phyloP scores from a whole-genome alignment of 53 echinoderm and acorn worm species.

The Hippasteria phrygiana region DNA sequence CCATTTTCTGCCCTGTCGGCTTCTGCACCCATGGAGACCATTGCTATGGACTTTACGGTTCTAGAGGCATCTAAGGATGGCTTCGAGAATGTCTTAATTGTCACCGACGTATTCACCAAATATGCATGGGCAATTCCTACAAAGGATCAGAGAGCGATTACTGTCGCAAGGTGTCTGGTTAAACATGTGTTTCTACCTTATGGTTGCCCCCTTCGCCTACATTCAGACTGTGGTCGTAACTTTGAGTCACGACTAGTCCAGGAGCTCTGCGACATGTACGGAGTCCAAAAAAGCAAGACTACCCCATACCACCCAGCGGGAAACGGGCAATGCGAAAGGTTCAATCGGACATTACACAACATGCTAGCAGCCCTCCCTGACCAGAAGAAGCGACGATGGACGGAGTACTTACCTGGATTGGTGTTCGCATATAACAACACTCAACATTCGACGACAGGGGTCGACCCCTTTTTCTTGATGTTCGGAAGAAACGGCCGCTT shows the following conservation, averaged over 20 bases:
- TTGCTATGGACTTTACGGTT: slow-evolving; percentile 56
- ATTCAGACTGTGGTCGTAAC: slow-evolving; percentile 4
- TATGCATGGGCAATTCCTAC: slow-evolving; percentile 51
- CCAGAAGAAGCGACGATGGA: slow-evolving; percentile 8
- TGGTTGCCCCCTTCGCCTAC: slow-evolving; percentile 12
- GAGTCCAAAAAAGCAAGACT: not conserved
- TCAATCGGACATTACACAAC: not conserved
- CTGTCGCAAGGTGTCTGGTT: not conserved
- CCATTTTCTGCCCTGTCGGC: slow-evolving; percentile 34
- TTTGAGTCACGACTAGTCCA: not conserved
- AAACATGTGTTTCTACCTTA: slow-evolving; percentile 10
- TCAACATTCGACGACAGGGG: slow-evolving; percentile 2
- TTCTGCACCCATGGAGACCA: slow-evolving; percentile 53
- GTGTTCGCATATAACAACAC: slow-evolving; percentile 14
- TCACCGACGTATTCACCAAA: slow-evolving; percentile 43
- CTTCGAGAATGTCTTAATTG: slow-evolving; percentile 13
- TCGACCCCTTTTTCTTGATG: too few relatives aligned
- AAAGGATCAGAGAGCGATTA: slow-evolving; percentile 13
- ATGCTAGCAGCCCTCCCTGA: slow-evolving; percentile 5
- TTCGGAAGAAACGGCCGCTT: too few relatives aligned
- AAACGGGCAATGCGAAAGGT: too few relatives aligned
- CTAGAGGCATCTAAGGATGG: slow-evolving; percentile 44
- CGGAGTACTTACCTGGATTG: not conserved
- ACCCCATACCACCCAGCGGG: too few relatives aligned
- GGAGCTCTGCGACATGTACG: not conserved